phyloP scores from a whole-genome alignment of 1,140 invertebrate species.

The Temnothorax nylanderi region DNA sequence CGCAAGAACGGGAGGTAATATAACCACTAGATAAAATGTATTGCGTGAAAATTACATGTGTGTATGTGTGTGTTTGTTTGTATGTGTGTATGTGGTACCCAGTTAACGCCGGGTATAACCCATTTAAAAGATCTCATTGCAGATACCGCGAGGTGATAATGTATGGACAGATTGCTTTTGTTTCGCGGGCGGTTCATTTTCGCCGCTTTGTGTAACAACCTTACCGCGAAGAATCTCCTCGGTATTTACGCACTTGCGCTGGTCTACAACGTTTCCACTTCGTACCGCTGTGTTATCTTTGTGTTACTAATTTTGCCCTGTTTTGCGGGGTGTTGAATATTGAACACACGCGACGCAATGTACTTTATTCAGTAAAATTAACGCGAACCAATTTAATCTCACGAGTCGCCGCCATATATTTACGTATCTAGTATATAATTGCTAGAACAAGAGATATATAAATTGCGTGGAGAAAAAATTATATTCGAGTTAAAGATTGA shows the following conservation, averaged over 20 bases:
- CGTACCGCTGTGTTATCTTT: neutral
- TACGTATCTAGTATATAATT: neutral
- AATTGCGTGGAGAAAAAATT: neutral
- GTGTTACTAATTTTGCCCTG: conserved; percentile 29
- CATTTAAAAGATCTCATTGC: conserved; percentile 61
- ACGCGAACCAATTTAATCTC: neutral
- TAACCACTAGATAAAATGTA: conserved; percentile 38
- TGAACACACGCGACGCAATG: neutral
- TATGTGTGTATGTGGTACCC: neutral
- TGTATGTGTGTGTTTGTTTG: too few species aligned
- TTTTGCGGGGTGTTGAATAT: neutral
- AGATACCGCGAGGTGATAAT: conserved; percentile 56
- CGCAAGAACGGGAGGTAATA: conserved; percentile 44
- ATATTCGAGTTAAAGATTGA: neutral
- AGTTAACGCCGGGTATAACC: conserved; percentile 42
- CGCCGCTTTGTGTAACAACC: neutral
- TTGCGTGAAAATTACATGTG: conserved; percentile 51
- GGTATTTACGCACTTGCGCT: conserved; percentile 44
- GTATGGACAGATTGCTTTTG: conserved; percentile 62
- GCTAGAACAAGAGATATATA: neutral
- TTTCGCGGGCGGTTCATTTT: conserved; percentile 32
- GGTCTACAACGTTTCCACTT: neutral
- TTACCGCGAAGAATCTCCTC: neutral
- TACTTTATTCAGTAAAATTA: conserved; percentile 10
- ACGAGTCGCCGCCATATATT: neutral